Evolutionary conservation across 2,888 invertebrate genomes (phyloP), one percentile per base, ranked within the genome.

Genomic region (Agrochola lota): DNA sequence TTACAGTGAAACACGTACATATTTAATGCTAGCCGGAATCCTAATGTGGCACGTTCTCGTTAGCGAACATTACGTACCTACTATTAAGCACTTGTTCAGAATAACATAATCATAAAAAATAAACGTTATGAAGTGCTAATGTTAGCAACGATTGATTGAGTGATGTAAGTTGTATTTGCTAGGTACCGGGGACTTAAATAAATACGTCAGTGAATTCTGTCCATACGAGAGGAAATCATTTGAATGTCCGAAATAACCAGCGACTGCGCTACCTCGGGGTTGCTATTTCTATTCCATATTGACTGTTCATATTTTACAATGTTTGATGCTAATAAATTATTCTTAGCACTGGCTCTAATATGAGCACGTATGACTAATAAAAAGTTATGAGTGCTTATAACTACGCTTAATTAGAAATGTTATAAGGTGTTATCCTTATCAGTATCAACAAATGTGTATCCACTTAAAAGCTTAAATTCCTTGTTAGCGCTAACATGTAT

Each of bases 201-300:
- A 84, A 86, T 89, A 78, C 69, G 81, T 84, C 85, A 86, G 71
- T 83, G 69, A 76, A 83, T 77, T 84, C 74, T 75, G 81, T 84
- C 79, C 69, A 78, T 83, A 74, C 62, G 81, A 76, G 74, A 82
- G 85, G 85, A 85, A 86, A 83, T 81, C 66, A 89, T 90, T 90
- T 85, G 79, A 85, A 85, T 84, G 79, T 78, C 78, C 80, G 85
- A 91, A 91, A 90, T 87, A 89, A 80, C 78, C 40, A 26, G 81
- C 81, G 63, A 69, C 80, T 76, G 80, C 71, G 72, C 78, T 83
- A 74, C 78, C 83, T 80, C 85, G 74, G 83, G 73, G 70, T 81
- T 74, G 83, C 89, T 91, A 91, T 91, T 90, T 86, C 82, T 85
- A 88, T 86, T 79, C 67, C 80, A 83, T 86, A 89, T 89, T 85